Conservation (phyloP, 2,797 vertebrate species). For the Spea hammondii region DNA sequence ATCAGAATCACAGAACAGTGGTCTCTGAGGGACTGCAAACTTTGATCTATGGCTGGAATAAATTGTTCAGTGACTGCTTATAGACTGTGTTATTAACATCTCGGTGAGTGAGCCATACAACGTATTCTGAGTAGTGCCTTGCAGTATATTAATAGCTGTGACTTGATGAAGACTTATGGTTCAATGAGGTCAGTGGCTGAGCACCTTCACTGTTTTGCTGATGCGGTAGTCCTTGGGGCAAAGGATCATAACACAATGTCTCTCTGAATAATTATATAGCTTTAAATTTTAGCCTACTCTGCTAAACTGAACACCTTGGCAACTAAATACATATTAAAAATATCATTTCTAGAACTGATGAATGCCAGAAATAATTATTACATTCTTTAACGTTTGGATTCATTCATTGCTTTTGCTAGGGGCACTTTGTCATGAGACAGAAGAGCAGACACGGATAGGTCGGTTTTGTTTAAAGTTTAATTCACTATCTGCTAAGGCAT, state of each 20-base stretch:
- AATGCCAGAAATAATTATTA: too few relatives aligned
- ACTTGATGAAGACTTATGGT: constrained; percentile 3
- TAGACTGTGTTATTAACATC: constrained; percentile 39
- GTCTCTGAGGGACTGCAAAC: constrained; percentile 30
- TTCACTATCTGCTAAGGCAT: too few relatives aligned
- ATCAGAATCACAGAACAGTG: constrained; percentile 32
- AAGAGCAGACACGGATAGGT: too few relatives aligned
- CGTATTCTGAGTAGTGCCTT: constrained; percentile 7
- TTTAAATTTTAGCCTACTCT: too few relatives aligned
- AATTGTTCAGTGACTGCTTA: constrained; percentile 43
- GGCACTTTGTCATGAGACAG: too few relatives aligned
- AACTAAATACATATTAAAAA: too few relatives aligned
- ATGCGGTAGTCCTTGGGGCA: neutral
- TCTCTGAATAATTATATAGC: neutral
- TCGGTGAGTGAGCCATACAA: constrained; percentile 31
- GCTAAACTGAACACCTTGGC: too few relatives aligned
- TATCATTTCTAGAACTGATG: too few relatives aligned
- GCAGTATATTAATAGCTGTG: constrained; percentile 23
- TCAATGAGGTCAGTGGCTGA: constrained; percentile 5
- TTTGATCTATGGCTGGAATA: constrained; percentile 42
- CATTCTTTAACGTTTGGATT: too few relatives aligned
- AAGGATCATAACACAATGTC: neutral
- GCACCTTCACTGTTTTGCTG: neutral
- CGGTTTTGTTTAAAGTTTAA: neutral
- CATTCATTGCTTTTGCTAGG: too few relatives aligned